Percentiles rank a stretch among this genome's conserved stretches.
These are phyloP conservation scores for Chionis minor DNA, from an alignment of 2,113 vertebrate genomes.

Conservation along the genomic window DNA sequence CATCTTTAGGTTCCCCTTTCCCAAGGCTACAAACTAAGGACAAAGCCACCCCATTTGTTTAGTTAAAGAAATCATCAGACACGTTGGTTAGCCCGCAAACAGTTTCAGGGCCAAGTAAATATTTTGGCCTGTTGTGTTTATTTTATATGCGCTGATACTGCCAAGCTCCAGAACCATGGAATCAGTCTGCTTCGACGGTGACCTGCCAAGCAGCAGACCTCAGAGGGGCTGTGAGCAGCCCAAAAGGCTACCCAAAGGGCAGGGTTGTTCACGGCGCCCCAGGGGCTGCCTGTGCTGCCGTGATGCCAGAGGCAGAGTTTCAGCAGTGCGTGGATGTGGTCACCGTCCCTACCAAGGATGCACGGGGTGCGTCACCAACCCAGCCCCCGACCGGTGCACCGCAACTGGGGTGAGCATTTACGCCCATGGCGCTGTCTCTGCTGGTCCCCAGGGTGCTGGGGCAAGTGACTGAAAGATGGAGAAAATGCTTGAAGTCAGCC, in stretches of 20 bases:
- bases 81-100: background rate
- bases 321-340: rapidly evolving
- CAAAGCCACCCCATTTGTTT: background rate
- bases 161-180: background rate
- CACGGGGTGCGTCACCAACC: no score
- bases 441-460: no score
- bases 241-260: background rate
- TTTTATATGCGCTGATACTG: background rate
- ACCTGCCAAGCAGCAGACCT: background rate
- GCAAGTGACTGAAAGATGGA: background rate
- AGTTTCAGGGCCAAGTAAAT: background rate
- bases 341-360: background rate
- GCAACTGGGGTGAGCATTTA: rapidly evolving
- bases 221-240: background rate
- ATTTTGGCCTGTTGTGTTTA: background rate
- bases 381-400: background rate
- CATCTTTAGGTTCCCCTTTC: background rate
- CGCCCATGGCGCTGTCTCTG: rapidly evolving
- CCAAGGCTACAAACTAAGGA: background rate
- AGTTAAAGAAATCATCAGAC: background rate
- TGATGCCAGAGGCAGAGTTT: background rate
- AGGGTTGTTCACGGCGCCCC: rapidly evolving
- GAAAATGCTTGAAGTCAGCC: background rate
- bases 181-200: rapidly evolving
- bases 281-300: rapidly evolving